A percentile compares a stretch with the other conserved stretches of the same genome.
Conservation (phyloP, 2,888 invertebrate species). For the Gandaritis pyraliata region DNA sequence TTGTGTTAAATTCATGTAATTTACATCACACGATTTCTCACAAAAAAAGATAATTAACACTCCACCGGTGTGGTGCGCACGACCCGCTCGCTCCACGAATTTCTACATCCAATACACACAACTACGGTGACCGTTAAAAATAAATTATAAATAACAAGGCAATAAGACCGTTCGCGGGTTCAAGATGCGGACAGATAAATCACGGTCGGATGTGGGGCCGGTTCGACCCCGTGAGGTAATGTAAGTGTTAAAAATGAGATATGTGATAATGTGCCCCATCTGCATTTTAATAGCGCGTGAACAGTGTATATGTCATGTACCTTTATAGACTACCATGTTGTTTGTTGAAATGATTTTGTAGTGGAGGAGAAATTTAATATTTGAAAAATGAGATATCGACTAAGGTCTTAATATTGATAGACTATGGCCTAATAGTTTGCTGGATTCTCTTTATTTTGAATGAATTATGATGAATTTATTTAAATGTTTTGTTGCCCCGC, state of each 20-base stretch:
- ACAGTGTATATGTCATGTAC: constrained; percentile 44
- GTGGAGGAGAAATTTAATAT: background rate
- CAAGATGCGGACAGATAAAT: constrained; percentile 81
- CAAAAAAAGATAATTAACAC: constrained; percentile 53
- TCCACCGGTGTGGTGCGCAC: constrained; percentile 49
- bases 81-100: constrained; percentile 51
- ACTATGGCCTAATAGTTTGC: background rate
- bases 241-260: constrained; percentile 72
- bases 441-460: background rate
- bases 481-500: too few species aligned
- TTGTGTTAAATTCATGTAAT: constrained; percentile 42
- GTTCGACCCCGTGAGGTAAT: constrained; percentile 54
- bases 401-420: background rate
- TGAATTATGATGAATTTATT: background rate
- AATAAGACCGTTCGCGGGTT: constrained; percentile 82
- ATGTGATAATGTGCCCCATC: constrained; percentile 63
- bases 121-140: constrained; percentile 81
- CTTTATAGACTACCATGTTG: constrained; percentile 31
- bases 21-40: constrained; percentile 43
- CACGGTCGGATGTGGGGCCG: constrained; percentile 61
- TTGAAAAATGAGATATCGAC: background rate
- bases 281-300: constrained; percentile 56
- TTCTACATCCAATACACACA: constrained; percentile 51
- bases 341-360: constrained; percentile 13
- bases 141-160: constrained; percentile 84